These are phyloP conservation scores for Timema cristinae DNA, from an alignment of 2,888 invertebrate genomes.

Conservation along the genomic window DNA sequence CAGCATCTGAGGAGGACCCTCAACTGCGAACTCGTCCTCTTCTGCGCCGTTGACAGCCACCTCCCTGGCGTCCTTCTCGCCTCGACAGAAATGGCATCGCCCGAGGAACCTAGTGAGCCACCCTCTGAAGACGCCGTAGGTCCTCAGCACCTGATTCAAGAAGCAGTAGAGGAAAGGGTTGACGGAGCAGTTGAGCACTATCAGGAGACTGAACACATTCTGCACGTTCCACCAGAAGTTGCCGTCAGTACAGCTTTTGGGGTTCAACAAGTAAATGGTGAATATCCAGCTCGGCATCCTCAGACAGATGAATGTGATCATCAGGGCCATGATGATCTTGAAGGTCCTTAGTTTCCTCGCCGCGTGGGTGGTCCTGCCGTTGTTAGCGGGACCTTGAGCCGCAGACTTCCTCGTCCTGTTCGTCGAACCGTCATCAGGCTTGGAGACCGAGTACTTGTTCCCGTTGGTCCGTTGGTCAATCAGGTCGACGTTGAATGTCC, in stretches of 20 bases:
- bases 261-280: constrained; percentile 41
- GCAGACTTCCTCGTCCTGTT: not conserved
- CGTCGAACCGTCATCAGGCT: not conserved
- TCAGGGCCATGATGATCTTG: constrained; percentile 52
- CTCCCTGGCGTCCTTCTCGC: too few species aligned
- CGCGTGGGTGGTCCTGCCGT: too few species aligned
- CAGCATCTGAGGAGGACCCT: not conserved
- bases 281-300: constrained; percentile 54
- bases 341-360: constrained; percentile 54
- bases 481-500: too few species aligned
- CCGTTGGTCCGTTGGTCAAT: too few species aligned
- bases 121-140: too few species aligned
- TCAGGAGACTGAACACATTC: constrained; percentile 47
- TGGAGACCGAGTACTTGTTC: not conserved
- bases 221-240: constrained; percentile 26
- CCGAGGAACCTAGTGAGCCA: too few species aligned
- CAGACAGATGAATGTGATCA: constrained; percentile 52
- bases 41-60: too few species aligned
- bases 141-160: constrained; percentile 44
- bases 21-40: too few species aligned
- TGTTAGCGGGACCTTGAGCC: too few species aligned
- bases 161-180: constrained; percentile 60
- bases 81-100: too few species aligned
- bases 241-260: not conserved
- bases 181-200: constrained; percentile 51